A percentile compares a stretch with the other conserved stretches of the same genome.
These are phyloP conservation scores for Aplocera efformata DNA, from an alignment of 2,888 invertebrate species.

Conservation along the genomic window DNA sequence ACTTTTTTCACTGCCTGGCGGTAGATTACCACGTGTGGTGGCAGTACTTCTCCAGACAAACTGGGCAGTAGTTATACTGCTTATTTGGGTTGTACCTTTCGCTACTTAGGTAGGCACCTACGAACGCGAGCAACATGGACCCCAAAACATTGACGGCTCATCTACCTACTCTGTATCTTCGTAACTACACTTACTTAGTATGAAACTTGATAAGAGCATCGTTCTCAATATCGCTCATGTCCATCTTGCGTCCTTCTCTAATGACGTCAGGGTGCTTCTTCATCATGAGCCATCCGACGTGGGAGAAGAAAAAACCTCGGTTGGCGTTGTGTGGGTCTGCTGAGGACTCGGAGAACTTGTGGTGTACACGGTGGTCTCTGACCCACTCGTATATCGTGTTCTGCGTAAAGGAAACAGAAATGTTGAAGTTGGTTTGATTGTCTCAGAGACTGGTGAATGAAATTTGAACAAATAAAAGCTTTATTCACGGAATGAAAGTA, in stretches of 20 bases:
- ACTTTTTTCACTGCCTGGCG: too few species aligned
- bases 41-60: too few species aligned
- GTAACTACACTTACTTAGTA: constrained; percentile 86
- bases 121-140: too few species aligned
- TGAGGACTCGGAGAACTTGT: constrained; percentile 87
- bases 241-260: constrained; percentile 87
- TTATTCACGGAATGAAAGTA: too few species aligned
- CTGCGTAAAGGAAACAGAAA: constrained; percentile 49
- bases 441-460: background rate
- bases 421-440: background rate
- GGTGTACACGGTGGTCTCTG: constrained; percentile 87
- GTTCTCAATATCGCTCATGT: constrained; percentile 88
- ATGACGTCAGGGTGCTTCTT: constrained; percentile 93
- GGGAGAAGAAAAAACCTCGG: constrained; percentile 94
- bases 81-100: too few species aligned
- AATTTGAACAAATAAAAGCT: too few species aligned
- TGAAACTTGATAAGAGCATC: constrained; percentile 91
- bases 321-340: constrained; percentile 91
- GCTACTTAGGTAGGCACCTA: too few species aligned
- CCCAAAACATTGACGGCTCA: too few species aligned
- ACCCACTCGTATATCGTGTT: constrained; percentile 87
- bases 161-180: too few species aligned
- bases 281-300: constrained; percentile 96
- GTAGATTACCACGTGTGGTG: too few species aligned
- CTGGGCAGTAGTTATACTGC: too few species aligned